These are phyloP conservation scores for Heterotis niloticus DNA, from an alignment of 2,113 vertebrate species.

Conservation along the genomic window DNA sequence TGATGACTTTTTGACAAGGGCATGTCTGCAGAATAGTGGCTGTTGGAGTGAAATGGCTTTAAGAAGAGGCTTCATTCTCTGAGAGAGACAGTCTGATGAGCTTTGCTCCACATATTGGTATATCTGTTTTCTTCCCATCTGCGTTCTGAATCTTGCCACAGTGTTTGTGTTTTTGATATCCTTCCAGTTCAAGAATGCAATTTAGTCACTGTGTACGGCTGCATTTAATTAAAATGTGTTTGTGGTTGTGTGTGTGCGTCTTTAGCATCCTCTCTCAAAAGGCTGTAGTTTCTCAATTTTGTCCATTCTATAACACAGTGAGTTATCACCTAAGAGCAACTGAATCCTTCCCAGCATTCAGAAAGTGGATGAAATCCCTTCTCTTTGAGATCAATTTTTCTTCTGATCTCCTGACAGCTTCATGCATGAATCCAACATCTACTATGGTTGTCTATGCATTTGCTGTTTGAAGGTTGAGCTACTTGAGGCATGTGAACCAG, in stretches of 20 bases:
- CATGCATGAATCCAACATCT: too few relatives aligned
- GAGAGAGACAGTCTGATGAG: not conserved
- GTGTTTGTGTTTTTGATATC: constrained; percentile 50
- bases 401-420: too few relatives aligned
- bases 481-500: too few relatives aligned
- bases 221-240: constrained; percentile 50
- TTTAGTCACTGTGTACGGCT: constrained; percentile 44
- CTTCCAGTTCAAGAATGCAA: constrained; percentile 55
- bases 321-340: too few relatives aligned
- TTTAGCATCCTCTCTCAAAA: not conserved
- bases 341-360: too few relatives aligned
- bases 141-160: constrained; percentile 44
- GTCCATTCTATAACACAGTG: too few relatives aligned
- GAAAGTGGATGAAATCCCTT: too few relatives aligned
- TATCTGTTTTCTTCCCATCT: constrained; percentile 48
- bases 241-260: constrained; percentile 29
- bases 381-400: too few relatives aligned
- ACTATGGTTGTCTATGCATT: too few relatives aligned
- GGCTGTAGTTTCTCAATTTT: too few relatives aligned
- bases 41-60: not conserved
- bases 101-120: constrained; percentile 48
- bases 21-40: not conserved
- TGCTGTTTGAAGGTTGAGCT: too few relatives aligned
- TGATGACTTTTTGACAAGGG: not conserved
- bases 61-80: not conserved